These are phyloP conservation scores for Psittacula echo DNA, from an alignment of 2,797 vertebrate species.

Conservation along the genomic window DNA sequence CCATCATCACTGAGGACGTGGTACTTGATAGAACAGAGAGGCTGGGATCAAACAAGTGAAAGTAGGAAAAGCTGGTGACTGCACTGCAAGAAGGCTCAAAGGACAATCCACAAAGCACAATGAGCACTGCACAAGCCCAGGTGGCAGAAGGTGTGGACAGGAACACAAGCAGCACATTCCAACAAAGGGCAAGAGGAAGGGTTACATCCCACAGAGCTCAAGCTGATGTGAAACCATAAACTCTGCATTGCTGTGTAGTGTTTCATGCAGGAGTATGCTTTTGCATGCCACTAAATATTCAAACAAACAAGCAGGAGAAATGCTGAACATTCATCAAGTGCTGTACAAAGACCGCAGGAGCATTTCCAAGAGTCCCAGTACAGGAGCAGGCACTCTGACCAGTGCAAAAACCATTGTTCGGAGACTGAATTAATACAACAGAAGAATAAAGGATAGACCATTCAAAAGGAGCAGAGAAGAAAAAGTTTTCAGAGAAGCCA, in stretches of 20 bases:
- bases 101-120: background rate
- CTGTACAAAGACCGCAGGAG: background rate
- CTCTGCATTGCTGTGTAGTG: background rate
- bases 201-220: background rate
- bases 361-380: background rate
- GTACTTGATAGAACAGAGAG: background rate
- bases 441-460: constrained; percentile 85
- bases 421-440: background rate
- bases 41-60: background rate
- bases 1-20: background rate
- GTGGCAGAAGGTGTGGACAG: background rate
- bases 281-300: background rate
- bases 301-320: constrained; percentile 37
- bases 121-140: background rate
- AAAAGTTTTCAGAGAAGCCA: constrained; percentile 94
- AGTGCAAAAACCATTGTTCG: background rate
- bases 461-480: constrained; percentile 96
- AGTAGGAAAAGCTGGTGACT: background rate
- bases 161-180: background rate
- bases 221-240: background rate
- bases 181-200: background rate
- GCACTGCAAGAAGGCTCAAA: background rate
- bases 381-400: background rate
- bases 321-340: background rate
- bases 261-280: background rate